Evolutionary conservation across 2,888 invertebrate species (phyloP).

Genomic region (Chloroclysta siterata): DNA sequence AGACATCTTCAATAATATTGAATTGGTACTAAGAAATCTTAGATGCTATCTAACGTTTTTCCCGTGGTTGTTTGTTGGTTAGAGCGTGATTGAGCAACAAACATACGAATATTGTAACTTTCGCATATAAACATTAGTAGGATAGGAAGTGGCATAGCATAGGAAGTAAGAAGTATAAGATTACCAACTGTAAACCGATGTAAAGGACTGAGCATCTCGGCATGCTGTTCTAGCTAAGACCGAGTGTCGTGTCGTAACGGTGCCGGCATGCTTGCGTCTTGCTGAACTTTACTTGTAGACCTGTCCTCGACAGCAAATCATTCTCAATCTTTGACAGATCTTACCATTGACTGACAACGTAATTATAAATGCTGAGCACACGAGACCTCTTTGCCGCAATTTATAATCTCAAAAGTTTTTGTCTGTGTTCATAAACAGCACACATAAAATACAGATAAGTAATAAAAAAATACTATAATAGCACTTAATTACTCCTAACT

Average conservation of each 20-base stretch:
- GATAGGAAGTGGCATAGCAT: no score
- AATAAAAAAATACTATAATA: conserved; percentile 29
- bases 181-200: no score
- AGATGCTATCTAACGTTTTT: no score
- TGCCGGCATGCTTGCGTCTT: conserved; percentile 58
- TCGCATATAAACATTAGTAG: no score
- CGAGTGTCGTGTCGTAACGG: conserved; percentile 65
- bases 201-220: conserved; percentile 54
- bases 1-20: no score
- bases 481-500: conserved; percentile 15
- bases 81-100: no score
- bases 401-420: conserved; percentile 41
- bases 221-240: conserved; percentile 75
- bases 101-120: no score
- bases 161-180: no score
- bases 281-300: conserved; percentile 56
- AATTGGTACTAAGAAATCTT: no score
- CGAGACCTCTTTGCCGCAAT: conserved; percentile 55
- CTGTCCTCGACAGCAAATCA: conserved; percentile 61
- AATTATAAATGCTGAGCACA: conserved; percentile 66
- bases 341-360: conserved; percentile 65
- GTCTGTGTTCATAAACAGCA: conserved; percentile 30
- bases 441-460: conserved; percentile 24
- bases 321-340: conserved; percentile 55
- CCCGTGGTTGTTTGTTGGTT: no score